Evolutionary conservation across 2,797 vertebrate species (phyloP), one percentile per base, ranked within the genome.

Genomic region (Tangara arthus): DNA sequence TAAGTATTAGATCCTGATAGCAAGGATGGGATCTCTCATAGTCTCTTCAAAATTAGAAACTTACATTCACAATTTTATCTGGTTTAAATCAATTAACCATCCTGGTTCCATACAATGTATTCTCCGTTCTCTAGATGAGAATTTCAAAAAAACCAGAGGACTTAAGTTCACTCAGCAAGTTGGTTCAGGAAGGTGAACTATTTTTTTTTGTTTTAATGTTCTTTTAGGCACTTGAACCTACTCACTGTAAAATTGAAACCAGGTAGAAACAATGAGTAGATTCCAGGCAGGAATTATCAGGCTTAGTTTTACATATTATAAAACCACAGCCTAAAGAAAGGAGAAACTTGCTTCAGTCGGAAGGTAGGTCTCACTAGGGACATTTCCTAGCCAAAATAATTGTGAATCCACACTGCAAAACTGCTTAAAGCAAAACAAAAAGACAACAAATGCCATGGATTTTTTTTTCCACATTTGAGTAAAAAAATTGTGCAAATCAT

Each of bases 71-170:
- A 22, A 6, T 70, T 88, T 80, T 71, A 52, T 61, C 24, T 70
- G 8, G 6, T 59, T 65, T 56, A 59, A 42, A 55, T 70, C 8
- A 49, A 17, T 30, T 37, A 69, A 64, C 4, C 17, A 3, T 39
- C 18, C 5, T 69, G 27, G 8, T 65, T 76, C 15, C 23, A 14
- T 22, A 6, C 5, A 12, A 1, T 24, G n/a, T 0, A 2, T 56
- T 84, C 11, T 13, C 8, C 21, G 79, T 85, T 79, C 30, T 77
- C 10, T 44, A 70, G 8, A 23, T 63, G n/a, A 8, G 14, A 23
- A 50, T 86, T 85, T 77, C 55, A n/a, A 50, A 80, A 80, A 9
- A 37, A 42, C 17, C 28, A 59, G 15, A 79, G 6, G n/a, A 14
- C 16, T 76, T 4, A 0, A 24, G 23, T 8, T 49, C 27, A 7